A percentile compares a stretch with the other conserved stretches of the same genome.
These are phyloP conservation scores for Limnephilus auricula DNA, from an alignment of 2,888 invertebrate species.

Conservation along the genomic window DNA sequence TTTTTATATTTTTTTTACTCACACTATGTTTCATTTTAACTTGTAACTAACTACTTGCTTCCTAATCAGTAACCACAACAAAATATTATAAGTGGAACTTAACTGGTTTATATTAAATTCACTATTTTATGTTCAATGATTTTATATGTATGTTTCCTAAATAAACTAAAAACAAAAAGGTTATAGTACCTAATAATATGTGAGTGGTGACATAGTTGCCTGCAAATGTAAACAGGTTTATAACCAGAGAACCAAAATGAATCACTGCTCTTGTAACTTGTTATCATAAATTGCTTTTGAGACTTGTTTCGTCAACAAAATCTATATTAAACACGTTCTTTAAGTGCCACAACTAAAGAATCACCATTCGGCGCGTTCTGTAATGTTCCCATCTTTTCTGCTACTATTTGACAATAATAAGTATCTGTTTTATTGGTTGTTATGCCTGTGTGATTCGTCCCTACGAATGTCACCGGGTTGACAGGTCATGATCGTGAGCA, in stretches of 20 bases:
- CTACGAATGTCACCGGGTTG: conserved; percentile 24
- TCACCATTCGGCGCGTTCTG: neutral
- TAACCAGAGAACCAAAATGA: neutral
- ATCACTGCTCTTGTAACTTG: neutral
- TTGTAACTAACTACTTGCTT: no score
- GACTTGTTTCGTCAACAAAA: neutral
- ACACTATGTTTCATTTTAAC: no score
- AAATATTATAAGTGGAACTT: no score
- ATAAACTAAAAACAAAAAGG: no score
- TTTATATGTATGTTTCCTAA: no score
- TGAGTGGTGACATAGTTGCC: no score
- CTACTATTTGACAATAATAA: neutral
- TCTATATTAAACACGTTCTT: neutral
- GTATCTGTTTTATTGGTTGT: neutral
- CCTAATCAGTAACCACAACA: no score
- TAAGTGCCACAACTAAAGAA: neutral
- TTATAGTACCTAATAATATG: no score
- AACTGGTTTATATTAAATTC: no score
- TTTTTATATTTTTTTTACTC: no score
- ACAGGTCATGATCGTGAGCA: conserved; percentile 7
- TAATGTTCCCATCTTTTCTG: neutral
- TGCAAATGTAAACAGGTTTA: no score
- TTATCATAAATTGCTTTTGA: neutral
- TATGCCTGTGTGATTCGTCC: neutral
- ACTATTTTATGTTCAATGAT: no score